Evolutionary conservation across 2,888 invertebrate genomes (phyloP), one percentile per base, ranked within the genome.

Genomic region (Apamea anceps): DNA sequence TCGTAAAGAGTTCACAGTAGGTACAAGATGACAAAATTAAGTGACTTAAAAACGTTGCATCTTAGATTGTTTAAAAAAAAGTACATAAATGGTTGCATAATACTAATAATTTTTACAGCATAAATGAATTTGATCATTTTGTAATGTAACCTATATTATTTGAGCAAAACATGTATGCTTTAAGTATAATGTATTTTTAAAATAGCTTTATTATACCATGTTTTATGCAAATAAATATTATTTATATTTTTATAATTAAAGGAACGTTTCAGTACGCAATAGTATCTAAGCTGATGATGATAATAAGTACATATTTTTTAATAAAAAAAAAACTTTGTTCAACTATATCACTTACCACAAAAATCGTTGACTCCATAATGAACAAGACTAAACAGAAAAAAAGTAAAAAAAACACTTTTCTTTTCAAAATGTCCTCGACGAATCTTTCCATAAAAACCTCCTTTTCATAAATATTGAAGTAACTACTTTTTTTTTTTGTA

Each of bases 321-420:
- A 7, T 28, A 4, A 18, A 18, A 32, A 79, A 54, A 25, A 21
- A 45, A 45, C 0, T n/a, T 32, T 1, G 0, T 21, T 45, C 1
- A 21, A 18, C 37, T n/a, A n/a, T 48, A 15, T 3, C 8, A 81
- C 84, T 84, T 77, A 86, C 84, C 86, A 18, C 13, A 51, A 37
- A 60, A 63, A 37, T 57, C 3, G 42, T 15, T 0, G 45, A 77
- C 32, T 75, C 83, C 84, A 84, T 84, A 21, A 25, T 82, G 12
- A 57, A 51, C 15, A 37, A 48, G 6, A 10, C 32, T 15, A 42
- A 71, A 21, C 3, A 37, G 1, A 63, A 65, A 37, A 37, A n/a
- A 62, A n/a, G 0, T 1, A 13, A 45, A 57, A 32, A n/a, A 57
- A 7, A 13, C 10, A 68, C 60, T 45, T 25, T 25, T 8, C 12